Conservation (phyloP, 1,140 invertebrate genomes). For the Trachymyrmex septentrionalis region DNA sequence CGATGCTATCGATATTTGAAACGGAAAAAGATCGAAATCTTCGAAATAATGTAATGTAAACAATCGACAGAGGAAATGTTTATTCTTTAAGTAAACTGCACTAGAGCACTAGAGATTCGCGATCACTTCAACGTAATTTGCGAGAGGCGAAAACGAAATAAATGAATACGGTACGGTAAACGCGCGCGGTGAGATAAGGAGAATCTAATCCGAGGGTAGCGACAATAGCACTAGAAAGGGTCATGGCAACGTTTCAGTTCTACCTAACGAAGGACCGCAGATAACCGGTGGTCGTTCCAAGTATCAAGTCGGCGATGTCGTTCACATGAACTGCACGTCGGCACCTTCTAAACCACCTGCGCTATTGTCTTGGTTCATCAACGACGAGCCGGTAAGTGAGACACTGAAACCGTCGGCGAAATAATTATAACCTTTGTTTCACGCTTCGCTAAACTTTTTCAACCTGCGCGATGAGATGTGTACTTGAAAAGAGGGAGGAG, state of each 20-base stretch:
- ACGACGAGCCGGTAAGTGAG: constrained; percentile 91
- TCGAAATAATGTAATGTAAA: background rate
- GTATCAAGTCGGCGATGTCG: constrained; percentile 93
- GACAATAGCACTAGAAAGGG: constrained; percentile 60
- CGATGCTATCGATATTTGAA: background rate
- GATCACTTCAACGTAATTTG: too few relatives aligned
- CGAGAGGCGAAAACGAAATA: constrained; percentile 45
- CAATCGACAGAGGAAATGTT: background rate
- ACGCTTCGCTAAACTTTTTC: constrained; percentile 27
- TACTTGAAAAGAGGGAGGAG: background rate
- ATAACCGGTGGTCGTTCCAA: constrained; percentile 92
- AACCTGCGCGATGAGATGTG: constrained; percentile 23
- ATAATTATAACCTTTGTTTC: constrained; percentile 30
- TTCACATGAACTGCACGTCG: constrained; percentile 94
- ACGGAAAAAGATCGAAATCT: background rate
- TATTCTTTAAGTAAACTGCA: background rate
- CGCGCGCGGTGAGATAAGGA: constrained; percentile 56
- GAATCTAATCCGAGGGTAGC: constrained; percentile 54
- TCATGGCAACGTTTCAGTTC: constrained; percentile 87
- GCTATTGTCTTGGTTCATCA: constrained; percentile 95
- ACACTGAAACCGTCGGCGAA: constrained; percentile 44
- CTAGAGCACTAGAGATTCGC: too few relatives aligned
- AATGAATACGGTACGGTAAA: constrained; percentile 56
- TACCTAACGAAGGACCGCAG: constrained; percentile 93
- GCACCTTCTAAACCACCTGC: constrained; percentile 93